Base-by-base conservation (phyloP, 1,140 invertebrate genomes). In the Lasioglossum albipes region DNA sequence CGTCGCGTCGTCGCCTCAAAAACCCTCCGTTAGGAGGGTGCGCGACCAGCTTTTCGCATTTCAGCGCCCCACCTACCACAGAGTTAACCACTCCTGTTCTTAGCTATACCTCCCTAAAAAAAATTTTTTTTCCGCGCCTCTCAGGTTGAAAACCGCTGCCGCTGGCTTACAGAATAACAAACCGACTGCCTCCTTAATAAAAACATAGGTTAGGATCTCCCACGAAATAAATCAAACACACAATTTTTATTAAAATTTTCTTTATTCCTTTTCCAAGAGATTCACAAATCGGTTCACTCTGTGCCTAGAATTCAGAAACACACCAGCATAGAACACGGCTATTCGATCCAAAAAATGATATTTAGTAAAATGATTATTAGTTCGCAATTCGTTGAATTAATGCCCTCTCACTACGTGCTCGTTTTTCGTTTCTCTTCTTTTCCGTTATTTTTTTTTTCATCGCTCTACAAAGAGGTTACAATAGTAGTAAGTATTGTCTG, bases 401-500 rank as follows among this genome's bases (percentile, higher is more conserved):
- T 84, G 80, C 80, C 81, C 81, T 83, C 70, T 83, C 70, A 59
- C 80, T 79, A 82, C 74, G 66, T 84, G 64, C 57, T 79, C 45
- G 18, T 18, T 75, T 69, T 36, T 22, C 62, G 5, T 6, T 12
- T 66, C 42, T 49, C 45, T 12, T 27, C 7, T 45, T 49, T 49
- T 12, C 13, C 27, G 27, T 27, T 27, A 27, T 27, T 27, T 27
- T 13, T 12, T 49, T 49, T 49, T 1, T 12, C 13, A 10, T 59
- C 65, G 45, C 42, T 42, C 52, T 70, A 59, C 69, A 62, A 42
- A 69, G 27, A 27, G 27, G 77, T 75, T 77, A 77, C 73, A 59
- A 62, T 88, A 88, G 36, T 78, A 74, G 81, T 85, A 74, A 69
- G 79, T 86, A 85, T 87, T 89, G 72, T 89, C 78, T 80, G 81